Base-by-base conservation (phyloP, 2,888 invertebrate species). In the Zeuzera pyrina region DNA sequence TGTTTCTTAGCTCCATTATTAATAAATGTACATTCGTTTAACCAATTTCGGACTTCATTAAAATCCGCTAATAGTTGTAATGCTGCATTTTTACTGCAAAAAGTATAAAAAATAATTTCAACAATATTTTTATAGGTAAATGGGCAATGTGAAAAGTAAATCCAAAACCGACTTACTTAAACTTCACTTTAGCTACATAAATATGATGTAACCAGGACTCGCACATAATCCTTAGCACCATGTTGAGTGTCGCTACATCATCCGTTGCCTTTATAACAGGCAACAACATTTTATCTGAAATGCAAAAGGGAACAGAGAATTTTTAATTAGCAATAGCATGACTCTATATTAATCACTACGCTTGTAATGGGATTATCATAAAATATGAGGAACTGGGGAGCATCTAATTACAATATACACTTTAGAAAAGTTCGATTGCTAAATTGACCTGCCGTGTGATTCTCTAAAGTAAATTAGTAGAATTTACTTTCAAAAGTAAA, bases 171-270 rank as follows among this genome's bases (percentile, higher is more conserved):
- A 19, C 64, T 60, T 52, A 84, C 84, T 92, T 92, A 69, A 95
- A 95, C 59, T 91, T 92, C 13, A 94, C 90, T 64, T 89, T 89
- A 43, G 91, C 89, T 28, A 89, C 87, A 59, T 92, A 93, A 44
- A 95, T 94, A 50, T 93, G 92, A 62, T 94, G 92, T 31, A 95
- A 76, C 94, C 94, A 94, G 0, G 94, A 89, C 63, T 94, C 94
- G 55, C 94, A 93, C 81, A 93, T 90, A 15, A 94, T 88, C 57
- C 90, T 89, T 16, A 95, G 73, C 31, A 93, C 88, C 85, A 93
- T 89, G 51, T 92, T 91, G 14, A 91, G 85, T 24, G 92, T 90
- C 3, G 87, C 79, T 30, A 89, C 86, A 53, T 94, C 90, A 32
- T 88, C 86, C 2, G 92, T 91, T 26, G 94, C 91, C 45, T 86